Evolutionary conservation across 1,140 invertebrate species (phyloP).

Genomic region (Scylla paramamosain): DNA sequence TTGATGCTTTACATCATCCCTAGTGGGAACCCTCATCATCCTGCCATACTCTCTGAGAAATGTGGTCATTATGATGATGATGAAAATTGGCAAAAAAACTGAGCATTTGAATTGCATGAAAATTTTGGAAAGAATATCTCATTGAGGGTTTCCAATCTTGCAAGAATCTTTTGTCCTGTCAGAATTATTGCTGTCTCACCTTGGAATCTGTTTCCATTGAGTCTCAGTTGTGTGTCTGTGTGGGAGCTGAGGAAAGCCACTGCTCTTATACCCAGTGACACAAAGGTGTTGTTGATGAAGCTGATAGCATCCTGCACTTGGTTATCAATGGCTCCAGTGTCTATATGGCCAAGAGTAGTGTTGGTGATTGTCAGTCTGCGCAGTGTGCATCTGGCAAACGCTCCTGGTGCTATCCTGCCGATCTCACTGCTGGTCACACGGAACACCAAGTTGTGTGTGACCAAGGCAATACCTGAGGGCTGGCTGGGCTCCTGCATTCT

Average conservation of each 20-base stretch:
- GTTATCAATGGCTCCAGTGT: neutral
- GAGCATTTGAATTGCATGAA: too few relatives aligned
- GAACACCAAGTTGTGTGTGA: neutral
- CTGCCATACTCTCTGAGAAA: too few relatives aligned
- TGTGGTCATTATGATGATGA: too few relatives aligned
- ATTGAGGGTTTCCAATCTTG: too few relatives aligned
- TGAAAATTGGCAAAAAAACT: too few relatives aligned
- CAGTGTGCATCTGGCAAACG: constrained; percentile 7
- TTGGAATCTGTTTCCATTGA: neutral
- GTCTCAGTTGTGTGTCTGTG: neutral
- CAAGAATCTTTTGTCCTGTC: neutral
- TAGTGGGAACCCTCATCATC: too few relatives aligned
- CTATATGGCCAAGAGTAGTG: neutral
- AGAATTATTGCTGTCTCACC: neutral
- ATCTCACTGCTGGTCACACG: neutral
- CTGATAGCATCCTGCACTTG: neutral
- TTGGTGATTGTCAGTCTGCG: neutral
- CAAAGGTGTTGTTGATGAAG: neutral
- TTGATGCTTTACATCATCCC: too few relatives aligned
- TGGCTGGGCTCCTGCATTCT: too few relatives aligned
- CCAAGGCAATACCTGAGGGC: neutral
- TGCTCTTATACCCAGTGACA: neutral
- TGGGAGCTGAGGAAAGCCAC: neutral
- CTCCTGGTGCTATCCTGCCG: neutral
- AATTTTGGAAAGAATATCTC: too few relatives aligned